Evolutionary conservation across 2,113 vertebrate species (phyloP).

Genomic region (Chionodraco myersi): DNA sequence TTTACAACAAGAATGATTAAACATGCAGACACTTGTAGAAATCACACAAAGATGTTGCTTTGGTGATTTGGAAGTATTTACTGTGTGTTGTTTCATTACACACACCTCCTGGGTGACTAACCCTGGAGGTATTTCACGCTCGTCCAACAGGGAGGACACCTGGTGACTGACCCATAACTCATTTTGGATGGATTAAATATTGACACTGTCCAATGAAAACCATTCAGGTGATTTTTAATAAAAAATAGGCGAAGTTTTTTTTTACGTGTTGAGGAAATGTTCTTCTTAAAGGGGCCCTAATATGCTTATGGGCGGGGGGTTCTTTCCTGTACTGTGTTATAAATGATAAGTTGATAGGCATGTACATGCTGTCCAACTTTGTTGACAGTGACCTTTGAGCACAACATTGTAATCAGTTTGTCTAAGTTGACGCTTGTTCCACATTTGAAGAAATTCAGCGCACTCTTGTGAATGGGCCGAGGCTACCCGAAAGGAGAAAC

Average conservation of each 20-base stretch:
- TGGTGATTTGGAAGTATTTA: not conserved
- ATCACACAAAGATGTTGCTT: not conserved
- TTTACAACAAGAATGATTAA: not conserved
- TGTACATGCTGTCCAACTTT: no score
- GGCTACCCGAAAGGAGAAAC: no score
- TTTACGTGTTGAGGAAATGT: not conserved
- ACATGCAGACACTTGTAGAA: slow-evolving; percentile 16
- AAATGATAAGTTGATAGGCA: no score
- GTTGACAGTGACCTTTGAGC: no score
- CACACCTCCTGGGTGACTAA: slow-evolving; percentile 1
- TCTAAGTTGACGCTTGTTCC: no score
- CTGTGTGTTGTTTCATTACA: not conserved
- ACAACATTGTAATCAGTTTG: no score
- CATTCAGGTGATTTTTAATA: not conserved
- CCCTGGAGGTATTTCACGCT: not conserved
- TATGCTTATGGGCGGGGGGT: not conserved
- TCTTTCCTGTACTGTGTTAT: no score
- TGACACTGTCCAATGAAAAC: not conserved
- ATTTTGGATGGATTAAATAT: not conserved
- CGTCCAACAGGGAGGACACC: not conserved
- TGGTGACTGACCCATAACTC: not conserved
- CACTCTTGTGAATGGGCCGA: no score
- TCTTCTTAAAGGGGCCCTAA: no score
- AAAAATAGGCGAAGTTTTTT: not conserved
- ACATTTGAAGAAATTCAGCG: no score